These are phyloP conservation scores for Pachydiplax longipennis DNA, from an alignment of 2,888 invertebrate genomes.

Conservation along the genomic window DNA sequence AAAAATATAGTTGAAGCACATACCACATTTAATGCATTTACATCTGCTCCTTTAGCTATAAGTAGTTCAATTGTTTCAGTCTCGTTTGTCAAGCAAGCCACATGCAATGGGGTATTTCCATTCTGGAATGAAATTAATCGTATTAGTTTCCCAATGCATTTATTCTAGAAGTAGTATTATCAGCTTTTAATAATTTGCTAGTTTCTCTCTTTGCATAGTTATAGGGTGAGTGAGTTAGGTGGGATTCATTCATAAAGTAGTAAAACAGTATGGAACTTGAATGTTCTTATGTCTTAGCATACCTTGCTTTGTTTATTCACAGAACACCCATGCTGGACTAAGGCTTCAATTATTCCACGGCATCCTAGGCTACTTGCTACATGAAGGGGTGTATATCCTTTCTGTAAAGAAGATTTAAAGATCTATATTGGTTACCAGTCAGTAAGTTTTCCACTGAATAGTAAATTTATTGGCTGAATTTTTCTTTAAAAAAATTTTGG, in stretches of 20 bases:
- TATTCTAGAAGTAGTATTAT: neutral
- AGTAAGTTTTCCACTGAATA: neutral
- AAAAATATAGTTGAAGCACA: slow-evolving; percentile 53
- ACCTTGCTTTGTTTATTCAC: slow-evolving; percentile 75
- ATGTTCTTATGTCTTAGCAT: slow-evolving; percentile 52
- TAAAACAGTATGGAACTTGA: neutral
- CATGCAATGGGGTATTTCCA: slow-evolving; percentile 85
- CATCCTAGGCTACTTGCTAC: slow-evolving; percentile 75
- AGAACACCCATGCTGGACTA: slow-evolving; percentile 70
- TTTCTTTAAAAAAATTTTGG: too few relatives aligned
- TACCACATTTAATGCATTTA: slow-evolving; percentile 77
- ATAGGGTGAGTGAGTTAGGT: neutral
- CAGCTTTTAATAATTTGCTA: neutral
- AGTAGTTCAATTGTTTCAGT: slow-evolving; percentile 74
- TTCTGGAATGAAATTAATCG: slow-evolving; percentile 58
- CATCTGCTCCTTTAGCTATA: slow-evolving; percentile 73
- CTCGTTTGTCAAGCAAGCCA: slow-evolving; percentile 82
- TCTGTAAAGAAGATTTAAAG: slow-evolving; percentile 61
- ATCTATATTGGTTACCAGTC: neutral
- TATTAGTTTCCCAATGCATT: neutral
- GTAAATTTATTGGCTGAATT: too few relatives aligned
- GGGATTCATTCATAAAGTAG: neutral
- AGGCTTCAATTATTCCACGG: slow-evolving; percentile 71
- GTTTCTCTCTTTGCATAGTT: neutral
- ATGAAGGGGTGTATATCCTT: slow-evolving; percentile 73